phyloP scores from a whole-genome alignment of 2,888 invertebrate genomes.

The Eilema caniola region DNA sequence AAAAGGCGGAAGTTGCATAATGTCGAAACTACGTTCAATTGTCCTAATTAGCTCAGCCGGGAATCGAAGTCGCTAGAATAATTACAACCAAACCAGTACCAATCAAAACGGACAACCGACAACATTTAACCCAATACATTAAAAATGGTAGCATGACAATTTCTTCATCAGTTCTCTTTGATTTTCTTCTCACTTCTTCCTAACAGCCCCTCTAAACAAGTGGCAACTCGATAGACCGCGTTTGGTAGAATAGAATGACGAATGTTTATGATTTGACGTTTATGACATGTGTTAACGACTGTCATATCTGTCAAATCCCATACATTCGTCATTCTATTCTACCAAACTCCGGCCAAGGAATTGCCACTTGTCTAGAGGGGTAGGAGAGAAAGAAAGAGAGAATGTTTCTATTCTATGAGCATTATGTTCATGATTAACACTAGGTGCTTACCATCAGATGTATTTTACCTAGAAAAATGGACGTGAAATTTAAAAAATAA shows the following conservation, averaged over 20 bases:
- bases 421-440: background rate
- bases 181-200: background rate
- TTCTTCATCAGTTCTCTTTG: background rate
- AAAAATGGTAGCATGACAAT: background rate
- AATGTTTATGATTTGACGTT: no score
- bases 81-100: conserved; percentile 33
- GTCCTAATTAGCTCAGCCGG: conserved; percentile 58
- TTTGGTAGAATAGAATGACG: no score
- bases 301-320: no score
- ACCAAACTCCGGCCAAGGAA: no score
- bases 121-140: conserved; percentile 16
- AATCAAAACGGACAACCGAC: conserved; percentile 22
- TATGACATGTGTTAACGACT: no score
- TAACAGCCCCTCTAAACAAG: no score
- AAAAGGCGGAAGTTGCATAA: conserved; percentile 60
- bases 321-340: no score
- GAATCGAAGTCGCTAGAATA: conserved; percentile 51
- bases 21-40: conserved; percentile 63
- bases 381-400: no score
- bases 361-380: no score
- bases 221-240: no score
- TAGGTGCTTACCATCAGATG: background rate
- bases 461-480: background rate
- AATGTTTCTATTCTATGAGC: no score
- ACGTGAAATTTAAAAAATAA: no score